phyloP scores from a whole-genome alignment of 2,113 vertebrate genomes.

The Anseranas semipalmata region DNA sequence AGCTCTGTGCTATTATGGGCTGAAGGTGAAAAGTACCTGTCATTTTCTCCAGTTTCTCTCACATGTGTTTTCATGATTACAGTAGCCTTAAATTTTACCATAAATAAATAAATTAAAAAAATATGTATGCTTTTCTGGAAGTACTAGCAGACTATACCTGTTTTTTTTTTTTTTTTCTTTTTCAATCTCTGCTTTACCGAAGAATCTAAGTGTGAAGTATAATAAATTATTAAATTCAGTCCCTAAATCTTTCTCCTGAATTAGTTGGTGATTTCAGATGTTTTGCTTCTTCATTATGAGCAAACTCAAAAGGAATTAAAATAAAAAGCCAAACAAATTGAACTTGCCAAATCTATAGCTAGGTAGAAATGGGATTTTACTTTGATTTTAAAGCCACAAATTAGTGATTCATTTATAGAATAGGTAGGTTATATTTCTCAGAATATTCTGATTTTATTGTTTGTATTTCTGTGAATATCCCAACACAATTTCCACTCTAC shows the following conservation, averaged over 20 bases:
- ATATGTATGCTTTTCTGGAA: not conserved
- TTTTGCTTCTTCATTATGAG: not conserved
- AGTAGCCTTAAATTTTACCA: not conserved
- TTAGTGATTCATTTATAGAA: not conserved
- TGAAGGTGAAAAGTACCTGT: not conserved
- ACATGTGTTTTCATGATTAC: not conserved
- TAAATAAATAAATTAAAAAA: not conserved
- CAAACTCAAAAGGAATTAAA: not conserved
- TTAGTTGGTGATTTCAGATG: not conserved
- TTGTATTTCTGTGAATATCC: slow-evolving; percentile 4
- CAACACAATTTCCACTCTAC: not conserved
- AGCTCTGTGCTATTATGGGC: not conserved
- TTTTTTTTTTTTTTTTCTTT: not conserved
- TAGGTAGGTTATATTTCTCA: not conserved
- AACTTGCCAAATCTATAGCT: not conserved
- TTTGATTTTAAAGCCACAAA: not conserved
- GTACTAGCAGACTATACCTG: not conserved
- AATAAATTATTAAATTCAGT: not conserved
- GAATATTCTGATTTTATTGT: not conserved
- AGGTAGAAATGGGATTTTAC: not conserved
- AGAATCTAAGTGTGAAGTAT: not conserved
- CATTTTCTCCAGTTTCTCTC: not conserved
- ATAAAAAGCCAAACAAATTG: not conserved
- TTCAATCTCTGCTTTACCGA: not conserved
- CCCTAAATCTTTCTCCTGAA: not conserved